Evolutionary conservation across 2,797 vertebrate species (phyloP).

Genomic region (Danionella dracula): DNA sequence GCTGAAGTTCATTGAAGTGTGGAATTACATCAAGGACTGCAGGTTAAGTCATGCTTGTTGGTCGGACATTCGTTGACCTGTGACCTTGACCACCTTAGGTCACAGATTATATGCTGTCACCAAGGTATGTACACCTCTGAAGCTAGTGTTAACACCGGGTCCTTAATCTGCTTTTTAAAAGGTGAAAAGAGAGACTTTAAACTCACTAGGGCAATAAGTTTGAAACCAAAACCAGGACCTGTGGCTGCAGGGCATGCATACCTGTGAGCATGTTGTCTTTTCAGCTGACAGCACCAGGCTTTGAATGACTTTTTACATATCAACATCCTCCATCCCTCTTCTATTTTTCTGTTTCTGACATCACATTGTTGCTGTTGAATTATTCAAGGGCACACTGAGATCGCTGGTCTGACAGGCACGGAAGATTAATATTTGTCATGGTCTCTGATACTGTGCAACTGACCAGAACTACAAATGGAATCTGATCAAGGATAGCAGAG

Average conservation of each 20-base stretch:
- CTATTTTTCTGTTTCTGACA: conserved; percentile 25
- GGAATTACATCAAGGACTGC: conserved; percentile 23
- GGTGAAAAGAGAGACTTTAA: conserved; percentile 4
- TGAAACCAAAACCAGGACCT: conserved; percentile 12
- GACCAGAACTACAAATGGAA: conserved; percentile 44
- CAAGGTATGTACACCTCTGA: conserved; percentile 34
- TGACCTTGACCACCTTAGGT: conserved; percentile 44
- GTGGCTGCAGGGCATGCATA: not conserved
- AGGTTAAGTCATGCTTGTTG: conserved; percentile 34
- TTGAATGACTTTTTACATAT: conserved; percentile 23
- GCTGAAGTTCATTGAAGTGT: conserved; percentile 12
- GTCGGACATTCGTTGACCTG: conserved; percentile 40
- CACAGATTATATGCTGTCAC: conserved; percentile 32
- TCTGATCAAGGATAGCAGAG: conserved; percentile 41
- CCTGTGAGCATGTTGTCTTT: conserved; percentile 25
- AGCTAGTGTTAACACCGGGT: not conserved
- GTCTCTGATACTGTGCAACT: conserved; percentile 40
- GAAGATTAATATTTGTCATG: conserved; percentile 51
- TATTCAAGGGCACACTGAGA: conserved; percentile 35
- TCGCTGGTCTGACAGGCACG: conserved; percentile 26
- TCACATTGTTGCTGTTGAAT: conserved; percentile 37
- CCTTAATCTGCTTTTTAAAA: conserved; percentile 9
- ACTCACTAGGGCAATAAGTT: conserved; percentile 1
- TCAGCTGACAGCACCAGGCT: not conserved
- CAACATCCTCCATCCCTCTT: conserved; percentile 26